Conservation (phyloP, 2,888 invertebrate species). For the Dendrolimus pini region DNA sequence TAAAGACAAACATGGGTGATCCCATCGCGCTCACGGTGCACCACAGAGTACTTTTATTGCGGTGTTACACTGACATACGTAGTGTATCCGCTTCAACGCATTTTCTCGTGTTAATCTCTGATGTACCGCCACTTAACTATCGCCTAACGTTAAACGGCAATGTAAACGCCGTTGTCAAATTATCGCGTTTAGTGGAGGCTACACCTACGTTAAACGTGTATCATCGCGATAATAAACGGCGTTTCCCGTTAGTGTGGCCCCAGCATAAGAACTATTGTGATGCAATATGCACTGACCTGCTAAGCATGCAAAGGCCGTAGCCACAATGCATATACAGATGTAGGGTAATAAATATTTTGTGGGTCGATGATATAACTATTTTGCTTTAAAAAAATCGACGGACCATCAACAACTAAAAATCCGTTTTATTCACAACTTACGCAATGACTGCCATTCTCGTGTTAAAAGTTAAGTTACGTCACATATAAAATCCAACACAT, state of each 20-base stretch:
- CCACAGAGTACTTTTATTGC: too few relatives aligned
- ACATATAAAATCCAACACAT: conserved; percentile 20
- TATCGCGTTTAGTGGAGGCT: conserved; percentile 3
- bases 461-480: conserved; percentile 21
- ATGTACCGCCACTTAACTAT: conserved; percentile 5
- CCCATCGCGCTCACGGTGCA: conserved; percentile 4
- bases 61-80: background rate
- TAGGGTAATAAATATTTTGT: background rate
- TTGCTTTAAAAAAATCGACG: conserved; percentile 30
- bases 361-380: background rate
- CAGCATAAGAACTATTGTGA: background rate
- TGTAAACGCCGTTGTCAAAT: conserved; percentile 10
- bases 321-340: background rate
- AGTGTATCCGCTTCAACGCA: conserved; percentile 2
- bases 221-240: background rate
- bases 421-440: conserved; percentile 23
- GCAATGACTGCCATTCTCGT: conserved; percentile 18
- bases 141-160: conserved; percentile 8
- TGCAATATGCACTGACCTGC: too few relatives aligned
- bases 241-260: background rate
- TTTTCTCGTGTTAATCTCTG: conserved; percentile 2
- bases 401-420: conserved; percentile 19
- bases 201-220: background rate
- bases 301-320: too few relatives aligned
- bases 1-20: conserved; percentile 3